Conservation (phyloP, 1,140 invertebrate genomes). For the Trinorchestia longiramus region DNA sequence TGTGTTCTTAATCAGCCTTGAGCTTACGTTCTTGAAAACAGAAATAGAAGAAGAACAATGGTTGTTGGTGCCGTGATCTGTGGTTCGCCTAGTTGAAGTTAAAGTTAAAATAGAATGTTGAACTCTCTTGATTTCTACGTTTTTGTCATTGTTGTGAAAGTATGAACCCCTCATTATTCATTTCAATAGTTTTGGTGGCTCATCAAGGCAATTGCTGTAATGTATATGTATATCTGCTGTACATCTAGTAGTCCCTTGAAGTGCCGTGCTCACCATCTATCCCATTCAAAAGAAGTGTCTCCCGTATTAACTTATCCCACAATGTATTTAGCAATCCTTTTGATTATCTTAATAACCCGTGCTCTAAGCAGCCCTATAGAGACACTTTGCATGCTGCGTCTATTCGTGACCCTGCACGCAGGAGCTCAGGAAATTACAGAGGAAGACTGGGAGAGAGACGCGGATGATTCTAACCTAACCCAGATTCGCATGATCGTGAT, state of each 20-base stretch:
- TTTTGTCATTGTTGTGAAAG: background rate
- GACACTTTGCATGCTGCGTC: background rate
- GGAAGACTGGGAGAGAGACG: background rate
- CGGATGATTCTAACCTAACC: background rate
- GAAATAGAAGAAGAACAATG: background rate
- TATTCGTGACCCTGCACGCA: background rate
- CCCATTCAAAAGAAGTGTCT: background rate
- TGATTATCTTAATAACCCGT: background rate
- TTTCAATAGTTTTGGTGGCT: too few species aligned
- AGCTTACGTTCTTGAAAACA: background rate
- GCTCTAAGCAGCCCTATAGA: background rate
- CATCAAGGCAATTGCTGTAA: too few species aligned
- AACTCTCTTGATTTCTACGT: background rate
- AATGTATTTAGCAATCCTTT: background rate
- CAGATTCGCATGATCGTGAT: background rate
- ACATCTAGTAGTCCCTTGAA: background rate
- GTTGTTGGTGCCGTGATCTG: too few species aligned
- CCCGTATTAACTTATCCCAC: background rate
- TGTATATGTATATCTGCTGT: too few species aligned
- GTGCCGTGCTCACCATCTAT: background rate
- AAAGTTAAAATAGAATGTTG: too few species aligned
- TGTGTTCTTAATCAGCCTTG: background rate
- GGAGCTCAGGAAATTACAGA: background rate
- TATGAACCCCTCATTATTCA: too few species aligned
- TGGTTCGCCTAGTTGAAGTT: too few species aligned